phyloP scores from a whole-genome alignment of 2,797 vertebrate species.

The Xerus rutilus region DNA sequence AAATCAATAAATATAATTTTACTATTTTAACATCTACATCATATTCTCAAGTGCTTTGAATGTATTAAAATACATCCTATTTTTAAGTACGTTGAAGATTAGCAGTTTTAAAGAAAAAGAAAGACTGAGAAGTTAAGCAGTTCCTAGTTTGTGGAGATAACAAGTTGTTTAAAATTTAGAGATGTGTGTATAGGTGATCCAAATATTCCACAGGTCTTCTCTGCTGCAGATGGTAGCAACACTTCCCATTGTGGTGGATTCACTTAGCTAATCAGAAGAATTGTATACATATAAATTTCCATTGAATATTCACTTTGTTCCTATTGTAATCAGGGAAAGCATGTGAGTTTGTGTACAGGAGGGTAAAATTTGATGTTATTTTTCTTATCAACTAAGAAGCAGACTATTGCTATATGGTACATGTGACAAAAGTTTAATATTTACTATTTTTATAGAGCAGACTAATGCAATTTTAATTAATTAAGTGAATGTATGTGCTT shows the following conservation, averaged over 20 bases:
- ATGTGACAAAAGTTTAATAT: background rate
- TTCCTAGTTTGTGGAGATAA: background rate
- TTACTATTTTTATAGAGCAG: background rate
- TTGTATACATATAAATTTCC: background rate
- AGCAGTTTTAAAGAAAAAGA: background rate
- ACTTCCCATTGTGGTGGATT: background rate
- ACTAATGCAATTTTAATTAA: background rate
- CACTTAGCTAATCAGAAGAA: background rate
- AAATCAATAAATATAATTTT: background rate
- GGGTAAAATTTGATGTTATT: background rate
- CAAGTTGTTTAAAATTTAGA: background rate
- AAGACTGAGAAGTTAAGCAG: background rate
- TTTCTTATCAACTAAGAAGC: constrained; percentile 39
- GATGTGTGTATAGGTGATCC: background rate
- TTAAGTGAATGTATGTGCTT: background rate
- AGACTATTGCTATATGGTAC: background rate
- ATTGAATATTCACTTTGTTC: background rate
- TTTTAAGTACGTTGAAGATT: background rate
- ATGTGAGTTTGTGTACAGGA: background rate
- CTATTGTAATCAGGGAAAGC: constrained; percentile 32
- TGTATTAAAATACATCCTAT: background rate
- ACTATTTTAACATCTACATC: background rate
- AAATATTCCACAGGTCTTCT: background rate
- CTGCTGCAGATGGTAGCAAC: constrained; percentile 66
- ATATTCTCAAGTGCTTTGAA: background rate